A percentile compares a stretch with the other conserved stretches of the same genome.
phyloP scores from a whole-genome alignment of 1,140 invertebrate genomes.

The Stenopsyche tienmushanensis region DNA sequence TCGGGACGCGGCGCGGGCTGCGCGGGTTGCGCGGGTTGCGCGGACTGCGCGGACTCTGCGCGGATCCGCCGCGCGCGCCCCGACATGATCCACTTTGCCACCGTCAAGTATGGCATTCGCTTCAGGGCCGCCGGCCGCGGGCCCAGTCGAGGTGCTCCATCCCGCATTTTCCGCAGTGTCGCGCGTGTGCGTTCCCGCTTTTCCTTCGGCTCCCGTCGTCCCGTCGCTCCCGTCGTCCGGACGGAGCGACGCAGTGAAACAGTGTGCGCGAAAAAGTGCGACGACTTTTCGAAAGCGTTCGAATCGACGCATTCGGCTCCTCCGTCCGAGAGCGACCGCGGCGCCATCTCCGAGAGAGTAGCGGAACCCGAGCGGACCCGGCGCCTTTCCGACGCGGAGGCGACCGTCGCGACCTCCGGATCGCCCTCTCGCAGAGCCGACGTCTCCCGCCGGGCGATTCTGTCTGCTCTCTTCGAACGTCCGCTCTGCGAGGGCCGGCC shows the following conservation, averaged over 20 bases:
- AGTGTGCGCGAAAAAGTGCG: background rate
- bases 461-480: too few relatives aligned
- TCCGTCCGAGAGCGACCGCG: too few relatives aligned
- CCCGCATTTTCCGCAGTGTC: too few relatives aligned
- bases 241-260: too few relatives aligned
- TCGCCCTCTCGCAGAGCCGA: background rate
- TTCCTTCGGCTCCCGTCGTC: too few relatives aligned
- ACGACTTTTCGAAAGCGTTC: too few relatives aligned
- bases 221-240: too few relatives aligned
- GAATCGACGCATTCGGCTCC: too few relatives aligned
- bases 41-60: constrained; percentile 12
- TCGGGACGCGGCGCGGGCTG: background rate
- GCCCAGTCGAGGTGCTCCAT: too few relatives aligned
- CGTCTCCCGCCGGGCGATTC: background rate
- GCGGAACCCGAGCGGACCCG: constrained; percentile 23
- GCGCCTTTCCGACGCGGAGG: background rate
- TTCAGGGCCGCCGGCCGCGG: constrained; percentile 50
- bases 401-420: background rate
- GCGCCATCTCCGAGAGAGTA: constrained; percentile 47
- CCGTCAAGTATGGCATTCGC: constrained; percentile 61
- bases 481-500: too few relatives aligned
- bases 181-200: background rate
- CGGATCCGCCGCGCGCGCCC: background rate
- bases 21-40: background rate
- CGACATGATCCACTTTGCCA: constrained; percentile 60